phyloP scores from a whole-genome alignment of 2,113 vertebrate species.

The Periophthalmus modestus region DNA sequence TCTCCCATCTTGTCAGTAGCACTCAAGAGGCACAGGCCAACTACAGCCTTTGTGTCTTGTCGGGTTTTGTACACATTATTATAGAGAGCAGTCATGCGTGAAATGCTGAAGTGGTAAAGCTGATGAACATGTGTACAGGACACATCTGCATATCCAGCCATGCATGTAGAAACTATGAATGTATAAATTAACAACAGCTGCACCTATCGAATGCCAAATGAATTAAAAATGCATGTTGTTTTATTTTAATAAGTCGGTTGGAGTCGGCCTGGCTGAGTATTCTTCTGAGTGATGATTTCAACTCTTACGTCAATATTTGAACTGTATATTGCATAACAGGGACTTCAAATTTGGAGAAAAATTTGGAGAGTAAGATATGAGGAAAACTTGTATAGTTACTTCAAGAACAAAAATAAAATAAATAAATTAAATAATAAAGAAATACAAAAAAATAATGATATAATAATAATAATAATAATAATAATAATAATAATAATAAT shows the following conservation, averaged over 20 bases:
- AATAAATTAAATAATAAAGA: no score
- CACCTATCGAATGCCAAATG: not conserved
- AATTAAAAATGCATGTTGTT: not conserved
- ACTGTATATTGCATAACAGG: not conserved
- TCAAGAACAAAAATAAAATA: no score
- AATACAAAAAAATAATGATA: no score
- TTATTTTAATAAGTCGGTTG: not conserved
- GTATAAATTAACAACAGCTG: conserved; percentile 3
- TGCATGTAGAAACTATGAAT: not conserved
- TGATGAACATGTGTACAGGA: conserved; percentile 28
- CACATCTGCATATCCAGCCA: conserved; percentile 14
- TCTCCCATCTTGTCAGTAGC: conserved; percentile 22
- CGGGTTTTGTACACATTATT: conserved; percentile 32
- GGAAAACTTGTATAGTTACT: no score
- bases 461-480: no score
- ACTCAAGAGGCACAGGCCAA: conserved; percentile 40
- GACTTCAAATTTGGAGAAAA: not conserved
- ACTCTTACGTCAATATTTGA: not conserved
- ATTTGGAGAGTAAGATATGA: no score
- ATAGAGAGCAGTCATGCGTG: conserved; percentile 37
- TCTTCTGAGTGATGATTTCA: not conserved
- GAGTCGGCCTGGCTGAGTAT: not conserved
- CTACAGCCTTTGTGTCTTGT: conserved; percentile 39
- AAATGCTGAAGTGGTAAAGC: conserved; percentile 27
- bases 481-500: no score